Evolutionary conservation across 2,113 vertebrate species (phyloP), one percentile per base, ranked within the genome.

Genomic region (Xerus inauris): DNA sequence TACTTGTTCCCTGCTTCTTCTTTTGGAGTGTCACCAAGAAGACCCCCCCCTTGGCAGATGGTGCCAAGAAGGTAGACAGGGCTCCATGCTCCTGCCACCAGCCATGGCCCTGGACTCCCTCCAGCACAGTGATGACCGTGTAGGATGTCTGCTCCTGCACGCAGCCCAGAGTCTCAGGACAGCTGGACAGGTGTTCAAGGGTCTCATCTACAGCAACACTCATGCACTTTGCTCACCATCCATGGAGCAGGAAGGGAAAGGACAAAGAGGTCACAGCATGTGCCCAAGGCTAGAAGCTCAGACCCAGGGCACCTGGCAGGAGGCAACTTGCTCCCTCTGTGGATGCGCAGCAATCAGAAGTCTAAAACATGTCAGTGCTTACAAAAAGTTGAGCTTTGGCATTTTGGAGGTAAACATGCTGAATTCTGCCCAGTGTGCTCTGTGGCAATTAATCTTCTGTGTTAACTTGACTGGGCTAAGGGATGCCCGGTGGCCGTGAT

Each of bases 71-170:
- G 59, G n/a, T 6, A 4, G 11, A 22, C 16, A 1, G 5, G 20
- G 16, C 28, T 16, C 32, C 11, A 28, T 38, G 40, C 40, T 22
- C 35, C 51, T 38, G 42, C n/a, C n/a, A 16, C n/a, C 54, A 22
- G 20, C 54, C 17, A 5, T 22, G 54, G 54, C 59, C 59, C 59
- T 22, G 59, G 59, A 11, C 2, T 1, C 42, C n/a, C 40, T 3
- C 3, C 38, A 30, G 59, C 6, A 8, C 0, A 0, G 1, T 11
- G 8, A 5, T 2, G 51, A 35, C 12, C 49, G 24, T 5, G 40
- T 4, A 12, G 40, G 47, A 1, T 17, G 59, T 0, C 2, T 8
- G 42, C 10, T 26, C 8, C 20, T 62, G 4, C 19, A 14, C 0
- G 17, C 20, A 12, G 0, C 1, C 6, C 3, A 24, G 67, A 24